Percentiles rank a stretch among this genome's conserved stretches.
phyloP scores from a whole-genome alignment of 2,888 invertebrate species.

The Boloria selene region DNA sequence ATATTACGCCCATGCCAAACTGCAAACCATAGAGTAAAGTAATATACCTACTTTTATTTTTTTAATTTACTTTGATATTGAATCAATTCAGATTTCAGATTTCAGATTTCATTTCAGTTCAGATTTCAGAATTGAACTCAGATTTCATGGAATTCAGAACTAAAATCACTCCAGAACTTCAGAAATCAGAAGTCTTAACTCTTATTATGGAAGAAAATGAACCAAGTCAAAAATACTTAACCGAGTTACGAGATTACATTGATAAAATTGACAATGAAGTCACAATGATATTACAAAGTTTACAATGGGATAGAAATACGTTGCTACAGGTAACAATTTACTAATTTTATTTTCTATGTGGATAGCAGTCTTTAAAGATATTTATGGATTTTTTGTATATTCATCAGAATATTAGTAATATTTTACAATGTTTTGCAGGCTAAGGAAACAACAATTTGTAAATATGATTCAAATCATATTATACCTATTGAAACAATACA shows the following conservation, averaged over 20 bases:
- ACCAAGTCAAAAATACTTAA: conserved; percentile 52
- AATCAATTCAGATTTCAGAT: too few species aligned
- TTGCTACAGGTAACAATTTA: conserved; percentile 55
- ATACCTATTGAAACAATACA: conserved; percentile 49
- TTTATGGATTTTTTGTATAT: background rate
- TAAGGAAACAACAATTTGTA: conserved; percentile 50
- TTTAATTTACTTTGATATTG: too few species aligned
- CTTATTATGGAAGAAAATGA: conserved; percentile 42
- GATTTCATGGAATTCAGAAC: too few species aligned
- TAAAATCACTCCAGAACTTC: too few species aligned
- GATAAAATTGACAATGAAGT: conserved; percentile 61
- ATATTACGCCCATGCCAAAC: too few species aligned
- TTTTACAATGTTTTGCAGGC: conserved; percentile 46
- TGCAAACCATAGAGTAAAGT: too few species aligned
- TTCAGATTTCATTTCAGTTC: too few species aligned
- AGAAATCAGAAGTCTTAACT: too few species aligned
- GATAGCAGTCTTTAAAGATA: too few species aligned
- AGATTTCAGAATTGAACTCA: too few species aligned
- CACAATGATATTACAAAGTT: conserved; percentile 63
- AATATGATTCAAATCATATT: conserved; percentile 55
- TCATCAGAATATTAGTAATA: background rate
- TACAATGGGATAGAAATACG: conserved; percentile 67
- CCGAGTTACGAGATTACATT: conserved; percentile 52
- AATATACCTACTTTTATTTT: too few species aligned
- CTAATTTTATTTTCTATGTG: background rate